Conservation (phyloP, 1,140 invertebrate species). For the Caenorhabditis brenneri region DNA sequence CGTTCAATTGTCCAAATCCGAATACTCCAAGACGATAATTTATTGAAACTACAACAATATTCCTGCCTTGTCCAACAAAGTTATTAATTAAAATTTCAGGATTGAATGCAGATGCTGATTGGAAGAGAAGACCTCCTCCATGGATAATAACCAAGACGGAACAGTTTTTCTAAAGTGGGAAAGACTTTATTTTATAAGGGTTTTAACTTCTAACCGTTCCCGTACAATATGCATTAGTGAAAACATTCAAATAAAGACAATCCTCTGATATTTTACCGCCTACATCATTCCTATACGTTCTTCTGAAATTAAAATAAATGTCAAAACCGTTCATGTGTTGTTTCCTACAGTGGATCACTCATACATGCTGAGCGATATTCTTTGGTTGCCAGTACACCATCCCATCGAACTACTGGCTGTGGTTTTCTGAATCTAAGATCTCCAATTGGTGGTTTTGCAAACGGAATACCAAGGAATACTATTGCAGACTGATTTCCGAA, state of each 20-base stretch:
- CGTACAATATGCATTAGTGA: not conserved
- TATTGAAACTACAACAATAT: slow-evolving; percentile 45
- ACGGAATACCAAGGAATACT: slow-evolving; percentile 17
- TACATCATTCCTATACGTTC: slow-evolving; percentile 14
- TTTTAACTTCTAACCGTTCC: no score
- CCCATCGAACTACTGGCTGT: not conserved
- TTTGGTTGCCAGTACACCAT: slow-evolving; percentile 24
- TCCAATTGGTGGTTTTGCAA: slow-evolving; percentile 22
- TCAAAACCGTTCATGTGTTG: not conserved
- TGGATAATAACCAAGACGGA: slow-evolving; percentile 47
- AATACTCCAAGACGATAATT: slow-evolving; percentile 48
- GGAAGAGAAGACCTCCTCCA: slow-evolving; percentile 29
- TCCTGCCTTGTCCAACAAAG: slow-evolving; percentile 34
- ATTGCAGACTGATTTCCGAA: not conserved
- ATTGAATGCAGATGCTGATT: slow-evolving; percentile 13
- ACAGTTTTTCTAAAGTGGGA: slow-evolving; percentile 42
- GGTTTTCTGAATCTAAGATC: not conserved
- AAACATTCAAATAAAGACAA: slow-evolving; percentile 46
- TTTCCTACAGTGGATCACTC: no score
- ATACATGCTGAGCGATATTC: not conserved
- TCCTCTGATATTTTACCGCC: slow-evolving; percentile 40
- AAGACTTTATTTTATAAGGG: no score
- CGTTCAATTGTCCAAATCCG: slow-evolving; percentile 12
- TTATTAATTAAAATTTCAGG: slow-evolving; percentile 49
- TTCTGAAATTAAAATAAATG: not conserved